Evolutionary conservation across 2,797 vertebrate species (phyloP), one percentile per base, ranked within the genome.

Genomic region (Sebastolobus altivelis): DNA sequence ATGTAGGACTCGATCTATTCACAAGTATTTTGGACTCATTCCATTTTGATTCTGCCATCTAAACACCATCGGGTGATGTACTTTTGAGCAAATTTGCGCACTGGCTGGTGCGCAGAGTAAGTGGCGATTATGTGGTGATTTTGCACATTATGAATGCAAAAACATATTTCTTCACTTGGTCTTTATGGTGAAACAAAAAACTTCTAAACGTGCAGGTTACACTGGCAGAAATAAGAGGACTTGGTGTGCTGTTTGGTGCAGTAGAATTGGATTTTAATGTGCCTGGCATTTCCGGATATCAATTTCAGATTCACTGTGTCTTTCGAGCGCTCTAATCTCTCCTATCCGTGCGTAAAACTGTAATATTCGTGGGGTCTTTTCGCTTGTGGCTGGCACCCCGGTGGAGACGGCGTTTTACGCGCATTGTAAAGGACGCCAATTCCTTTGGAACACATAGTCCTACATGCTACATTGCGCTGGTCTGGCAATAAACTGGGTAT

Each of bases 281-380:
- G 38, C 16, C 46, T 38, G 60, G 62, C 52, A 62, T 87, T 77
- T 87, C 62, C 78, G 83, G 73, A 82, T 85, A 70, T 77, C 54
- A 62, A 7, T 12, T 38, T 33, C 60, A 54, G 52, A 11, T 52
- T 18, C 20, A 31, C 33, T 20, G 20, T 60, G 2, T 75, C 16
- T 46, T 13, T 40, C 25, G 25, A 25, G 25, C 25, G 25, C 25
- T 79, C 12, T 13, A 22, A 18, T 62, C 12, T 52, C 65, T 54
- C 33, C 9, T 25, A 0, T 46, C 1, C 18, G 58, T 67, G 68
- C 55, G 55, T 52, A 67, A 74, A 70, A 66, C 29, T 58, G 8
- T 14, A 13, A n/a, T 29, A 18, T 40, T 33, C 13, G 1, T 31
- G 5, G 27, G 13, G 8, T 72, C 22, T 55, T 40, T 37, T 22